Conservation (phyloP, 2,113 vertebrate genomes). For the Oxyruncus cristatus region DNA sequence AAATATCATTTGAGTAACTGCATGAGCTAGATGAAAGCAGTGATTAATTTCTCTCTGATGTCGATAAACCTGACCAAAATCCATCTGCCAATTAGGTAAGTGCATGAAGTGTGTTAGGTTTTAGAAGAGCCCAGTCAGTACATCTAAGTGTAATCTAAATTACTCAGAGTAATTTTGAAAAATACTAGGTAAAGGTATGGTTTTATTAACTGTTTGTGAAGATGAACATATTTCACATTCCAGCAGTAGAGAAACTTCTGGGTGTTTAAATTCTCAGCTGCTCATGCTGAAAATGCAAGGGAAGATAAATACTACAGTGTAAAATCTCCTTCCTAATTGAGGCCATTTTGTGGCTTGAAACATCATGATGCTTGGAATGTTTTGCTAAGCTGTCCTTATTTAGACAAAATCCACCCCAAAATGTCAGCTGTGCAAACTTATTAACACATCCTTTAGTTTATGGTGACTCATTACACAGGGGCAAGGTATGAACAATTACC, state of each 20-base stretch:
- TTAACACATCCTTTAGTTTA: conserved; percentile 26
- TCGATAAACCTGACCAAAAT: background rate
- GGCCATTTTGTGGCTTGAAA: background rate
- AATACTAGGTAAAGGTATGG: background rate
- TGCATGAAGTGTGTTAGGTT: background rate
- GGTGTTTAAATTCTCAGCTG: background rate
- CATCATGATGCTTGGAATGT: background rate
- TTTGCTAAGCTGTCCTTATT: background rate
- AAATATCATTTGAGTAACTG: background rate
- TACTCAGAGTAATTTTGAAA: background rate
- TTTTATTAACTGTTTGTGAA: background rate
- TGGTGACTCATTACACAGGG: conserved; percentile 44
- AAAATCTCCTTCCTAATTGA: background rate
- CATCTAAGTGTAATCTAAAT: background rate
- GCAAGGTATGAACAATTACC: background rate
- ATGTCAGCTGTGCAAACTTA: conserved; percentile 47
- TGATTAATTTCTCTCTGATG: background rate
- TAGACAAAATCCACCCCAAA: background rate
- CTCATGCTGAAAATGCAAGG: background rate
- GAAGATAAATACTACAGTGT: background rate
- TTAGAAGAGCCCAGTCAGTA: background rate
- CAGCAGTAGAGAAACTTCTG: background rate
- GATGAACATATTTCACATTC: background rate
- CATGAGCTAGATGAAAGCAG: background rate
- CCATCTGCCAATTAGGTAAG: background rate